Conservation (phyloP, 1,140 invertebrate genomes). For the Cyrtorhinus lividipennis region DNA sequence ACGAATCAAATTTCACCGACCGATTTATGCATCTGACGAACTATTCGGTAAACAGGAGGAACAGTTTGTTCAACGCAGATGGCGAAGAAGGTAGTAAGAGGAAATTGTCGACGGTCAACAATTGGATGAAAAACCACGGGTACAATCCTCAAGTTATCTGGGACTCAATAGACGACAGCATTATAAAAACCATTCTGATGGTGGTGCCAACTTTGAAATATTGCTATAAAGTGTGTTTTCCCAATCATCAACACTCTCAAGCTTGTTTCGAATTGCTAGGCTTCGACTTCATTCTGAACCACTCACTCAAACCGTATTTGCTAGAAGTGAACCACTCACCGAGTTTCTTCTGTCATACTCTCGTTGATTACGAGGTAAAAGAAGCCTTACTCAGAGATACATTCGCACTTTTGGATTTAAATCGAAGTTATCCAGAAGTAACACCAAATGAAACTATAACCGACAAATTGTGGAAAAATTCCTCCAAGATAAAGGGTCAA, state of each 20-base stretch:
- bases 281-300: conserved; percentile 74
- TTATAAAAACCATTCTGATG: conserved; percentile 76
- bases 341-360: conserved; percentile 74
- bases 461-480: conserved; percentile 26
- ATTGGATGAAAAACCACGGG: conserved; percentile 26
- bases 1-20: conserved; percentile 58
- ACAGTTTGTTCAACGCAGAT: conserved; percentile 56
- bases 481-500: conserved; percentile 2
- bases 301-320: conserved; percentile 65
- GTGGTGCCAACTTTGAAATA: conserved; percentile 73
- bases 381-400: conserved; percentile 63
- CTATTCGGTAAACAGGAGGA: conserved; percentile 89
- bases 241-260: conserved; percentile 62
- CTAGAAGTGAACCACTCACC: conserved; percentile 86
- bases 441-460: conserved; percentile 52
- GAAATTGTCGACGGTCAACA: conserved; percentile 19
- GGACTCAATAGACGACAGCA: conserved; percentile 72
- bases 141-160: conserved; percentile 60
- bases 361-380: conserved; percentile 70
- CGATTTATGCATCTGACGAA: conserved; percentile 96
- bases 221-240: conserved; percentile 76
- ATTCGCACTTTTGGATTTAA: conserved; percentile 65
- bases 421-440: conserved; percentile 51
- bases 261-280: conserved; percentile 83
- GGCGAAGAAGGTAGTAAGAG: conserved; percentile 47